Base-by-base conservation (phyloP, 2,888 invertebrate species). In the Hypolimnas misippus region DNA sequence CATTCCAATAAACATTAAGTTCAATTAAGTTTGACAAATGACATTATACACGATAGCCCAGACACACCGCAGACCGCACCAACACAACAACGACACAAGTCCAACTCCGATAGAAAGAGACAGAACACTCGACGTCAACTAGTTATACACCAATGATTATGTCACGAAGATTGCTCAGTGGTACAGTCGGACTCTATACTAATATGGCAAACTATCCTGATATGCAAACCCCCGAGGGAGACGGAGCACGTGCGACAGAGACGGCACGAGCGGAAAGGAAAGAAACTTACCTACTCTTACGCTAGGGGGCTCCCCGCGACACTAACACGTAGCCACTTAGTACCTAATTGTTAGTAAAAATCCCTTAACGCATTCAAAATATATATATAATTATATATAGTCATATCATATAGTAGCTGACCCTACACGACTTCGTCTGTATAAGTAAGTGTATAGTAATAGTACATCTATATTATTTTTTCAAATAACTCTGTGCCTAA, bases 291-390 rank as follows among this genome's bases (percentile, higher is more conserved):
- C 66, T 66, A 68, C 59, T 16, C 66, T 65, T 67, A 67, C 33
- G 21, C 59, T 67, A 65, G 58, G 52, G 59, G 65, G 66, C 67
- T 62, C 65, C 71, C 66, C 63, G 49, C 57, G 67, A 63, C 65
- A 75, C 85, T 84, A 83, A 82, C 81, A 83, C 77, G 74, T 82
- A 84, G 84, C 84, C 80, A 80, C 87, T 90, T 89, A 89, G 74
- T 79, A 82, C 76, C 88, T 90, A 87, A 81, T 83, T 88, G 89
- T 91, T 91, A 91, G 90, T 91, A 90, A 90, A 91, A 90, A 90
- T 88, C 83, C 86, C 89, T 90, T 90, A 89, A 90, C 88, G 79
- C 87, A 88, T 89, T 89, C 90, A 89, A 90, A 86, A 91, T 90
- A 91, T 89, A 90, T 89, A 89, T 85, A 87, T 83, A 84, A 73